Evolutionary conservation across 2,797 vertebrate species (phyloP), one percentile per base, ranked within the genome.

Genomic region (Sarcoramphus papa): DNA sequence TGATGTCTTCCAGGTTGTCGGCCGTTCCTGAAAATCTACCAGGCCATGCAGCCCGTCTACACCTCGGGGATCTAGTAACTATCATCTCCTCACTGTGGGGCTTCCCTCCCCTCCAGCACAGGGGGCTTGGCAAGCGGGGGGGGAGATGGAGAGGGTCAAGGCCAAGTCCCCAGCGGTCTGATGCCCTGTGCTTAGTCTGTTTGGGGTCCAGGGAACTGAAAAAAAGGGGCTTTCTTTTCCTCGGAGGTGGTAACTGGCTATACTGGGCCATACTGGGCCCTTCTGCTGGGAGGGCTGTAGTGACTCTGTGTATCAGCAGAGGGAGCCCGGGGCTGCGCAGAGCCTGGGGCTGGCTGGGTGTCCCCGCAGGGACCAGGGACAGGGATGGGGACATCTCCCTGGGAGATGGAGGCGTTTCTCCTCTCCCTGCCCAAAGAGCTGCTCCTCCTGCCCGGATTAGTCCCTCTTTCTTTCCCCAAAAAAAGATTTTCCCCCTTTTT

Each of bases 1-100:
- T 96, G 88, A 96, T 96, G 94, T 97, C 60, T 94, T 96, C 73
- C 97, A 99, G 99, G 99, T 96, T 99, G 99, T 95, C 99, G 99
- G 74, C 99, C 99, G 23, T 99, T 99, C 95, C 99, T 99, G 90
- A 99, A 99, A 97, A 99, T 99, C 98, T 99, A 99, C 98, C 99
- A 99, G 98, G 99, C 99, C 93, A 99, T 99, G 99, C 99, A 99
- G 96, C 99, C 99, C 7, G 99, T 99, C 95, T 99, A 99, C 98
- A 99, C 99, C n/a, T 99, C 99, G 76, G 99, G 99, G 91, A 99
- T 99, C 98, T 99, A 99, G 99, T 99, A 99, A 99, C 98, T 98
- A 96, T 97, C 90, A 96, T 97, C 90, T 80, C 60, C 54, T 84
- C 2, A 0, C 54, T 1, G 0, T 18, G 84, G 86, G 69, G 37